Percentiles rank a stretch among this genome's conserved stretches.
phyloP scores from a whole-genome alignment of 2,797 vertebrate genomes.

The Margarornis squamiger region DNA sequence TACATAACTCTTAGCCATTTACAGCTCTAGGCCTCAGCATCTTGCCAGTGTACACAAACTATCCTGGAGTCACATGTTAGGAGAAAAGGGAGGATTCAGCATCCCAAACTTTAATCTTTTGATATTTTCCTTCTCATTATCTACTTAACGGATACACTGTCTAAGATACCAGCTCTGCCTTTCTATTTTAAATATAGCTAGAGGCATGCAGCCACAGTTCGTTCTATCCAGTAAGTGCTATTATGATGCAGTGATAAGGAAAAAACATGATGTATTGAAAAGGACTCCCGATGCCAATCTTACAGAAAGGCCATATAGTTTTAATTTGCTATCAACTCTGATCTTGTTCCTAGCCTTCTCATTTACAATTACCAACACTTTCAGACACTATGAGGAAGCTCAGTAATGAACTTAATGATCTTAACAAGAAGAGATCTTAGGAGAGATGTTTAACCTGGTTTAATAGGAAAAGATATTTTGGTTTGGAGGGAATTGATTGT shows the following conservation, averaged over 20 bases:
- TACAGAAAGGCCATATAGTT: neutral
- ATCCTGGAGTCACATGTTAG: neutral
- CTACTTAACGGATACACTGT: neutral
- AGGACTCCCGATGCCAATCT: neutral
- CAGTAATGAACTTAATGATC: neutral
- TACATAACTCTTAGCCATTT: neutral
- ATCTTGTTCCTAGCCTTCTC: neutral
- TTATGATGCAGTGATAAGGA: neutral
- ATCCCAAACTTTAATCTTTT: neutral
- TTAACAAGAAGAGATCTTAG: neutral
- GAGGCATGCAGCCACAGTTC: neutral
- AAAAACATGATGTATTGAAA: neutral
- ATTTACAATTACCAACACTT: neutral
- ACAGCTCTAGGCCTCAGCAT: neutral
- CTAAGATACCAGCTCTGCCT: neutral
- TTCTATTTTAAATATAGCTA: neutral
- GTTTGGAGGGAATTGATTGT: neutral
- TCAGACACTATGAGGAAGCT: neutral
- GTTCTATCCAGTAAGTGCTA: neutral
- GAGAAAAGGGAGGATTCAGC: neutral
- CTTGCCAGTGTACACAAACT: neutral
- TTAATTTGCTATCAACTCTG: neutral
- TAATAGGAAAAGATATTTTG: neutral
- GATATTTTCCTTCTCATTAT: neutral
- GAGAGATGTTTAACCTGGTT: neutral